Evolutionary conservation across 2,888 invertebrate genomes (phyloP), one percentile per base, ranked within the genome.

Genomic region (Aspidiotus rigidus): DNA sequence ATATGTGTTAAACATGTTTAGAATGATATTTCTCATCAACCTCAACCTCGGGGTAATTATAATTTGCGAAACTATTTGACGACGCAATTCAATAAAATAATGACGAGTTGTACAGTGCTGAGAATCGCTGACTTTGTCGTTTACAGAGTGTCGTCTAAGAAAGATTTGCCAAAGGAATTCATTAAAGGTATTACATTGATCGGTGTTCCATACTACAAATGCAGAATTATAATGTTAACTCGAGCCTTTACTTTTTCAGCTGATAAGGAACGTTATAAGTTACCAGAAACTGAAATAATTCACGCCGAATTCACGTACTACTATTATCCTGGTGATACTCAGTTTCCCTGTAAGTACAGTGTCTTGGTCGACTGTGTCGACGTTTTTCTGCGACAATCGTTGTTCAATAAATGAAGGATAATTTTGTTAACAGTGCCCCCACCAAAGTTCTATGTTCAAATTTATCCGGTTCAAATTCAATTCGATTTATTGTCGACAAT

Each of bases 251-350:
- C 76, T 77, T 78, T 82, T 69, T 77, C 78, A 83, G 90, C 90
- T 60, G 86, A 87, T 76, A 82, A 85, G 75, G 88, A 89, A 76
- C 85, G 87, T 72, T 88, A 91, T 74, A 87, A 87, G 41, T 81
- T 96, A 73, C 97, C 97, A 1, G 94, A 95, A 77, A 88, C 93
- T 74, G 90, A 93, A 16, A 85, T 95, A 41, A 77, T 98, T n/a
- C 97, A 98, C 79, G 89, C 95, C 0, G 98, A 99, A 77, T 89
- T 95, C 73, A 94, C 94, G 0, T 92, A 93, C 77, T 98, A 93
- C 79, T 98, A 97, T 77, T 96, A 96, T 77, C 95, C 96, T 0
- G 92, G 90, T 59, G 92, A 93, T 76, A 85, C 88, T 70, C 87
- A 88, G 75, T 93, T 92, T 80, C 93, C 93, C 76, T 81, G 93